phyloP scores from a whole-genome alignment of 2,113 vertebrate species.

The Bufo bufo region DNA sequence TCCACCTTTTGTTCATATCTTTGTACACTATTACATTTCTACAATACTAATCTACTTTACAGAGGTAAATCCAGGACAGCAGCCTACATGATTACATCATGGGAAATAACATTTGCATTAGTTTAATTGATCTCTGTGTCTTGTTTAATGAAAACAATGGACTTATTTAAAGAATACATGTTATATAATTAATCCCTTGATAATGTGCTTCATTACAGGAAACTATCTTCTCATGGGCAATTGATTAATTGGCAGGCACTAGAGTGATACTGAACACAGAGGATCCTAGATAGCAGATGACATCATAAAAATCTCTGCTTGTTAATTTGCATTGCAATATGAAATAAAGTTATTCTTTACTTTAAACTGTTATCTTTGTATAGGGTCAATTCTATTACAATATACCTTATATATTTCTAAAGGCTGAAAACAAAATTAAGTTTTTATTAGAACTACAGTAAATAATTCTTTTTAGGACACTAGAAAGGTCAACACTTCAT shows the following conservation, averaged over 20 bases:
- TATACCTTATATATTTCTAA: background rate
- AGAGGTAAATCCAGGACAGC: constrained; percentile 12
- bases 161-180: background rate
- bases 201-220: background rate
- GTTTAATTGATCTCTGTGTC: background rate
- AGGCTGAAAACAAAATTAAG: background rate
- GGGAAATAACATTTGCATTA: background rate
- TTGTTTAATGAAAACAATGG: background rate
- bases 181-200: background rate
- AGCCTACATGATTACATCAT: background rate
- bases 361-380: background rate
- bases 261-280: background rate
- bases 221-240: background rate
- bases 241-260: background rate
- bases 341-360: background rate
- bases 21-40: background rate
- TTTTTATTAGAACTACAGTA: background rate
- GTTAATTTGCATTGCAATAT: background rate
- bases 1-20: background rate
- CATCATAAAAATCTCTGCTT: constrained; percentile 9
- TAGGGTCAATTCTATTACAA: background rate
- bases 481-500: background rate
- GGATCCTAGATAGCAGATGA: background rate
- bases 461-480: background rate
- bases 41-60: background rate